Percentiles rank a stretch among this genome's conserved stretches.
These are phyloP conservation scores for Sterrhoptilus dennistouni DNA, from an alignment of 2,113 vertebrate genomes.

Conservation along the genomic window DNA sequence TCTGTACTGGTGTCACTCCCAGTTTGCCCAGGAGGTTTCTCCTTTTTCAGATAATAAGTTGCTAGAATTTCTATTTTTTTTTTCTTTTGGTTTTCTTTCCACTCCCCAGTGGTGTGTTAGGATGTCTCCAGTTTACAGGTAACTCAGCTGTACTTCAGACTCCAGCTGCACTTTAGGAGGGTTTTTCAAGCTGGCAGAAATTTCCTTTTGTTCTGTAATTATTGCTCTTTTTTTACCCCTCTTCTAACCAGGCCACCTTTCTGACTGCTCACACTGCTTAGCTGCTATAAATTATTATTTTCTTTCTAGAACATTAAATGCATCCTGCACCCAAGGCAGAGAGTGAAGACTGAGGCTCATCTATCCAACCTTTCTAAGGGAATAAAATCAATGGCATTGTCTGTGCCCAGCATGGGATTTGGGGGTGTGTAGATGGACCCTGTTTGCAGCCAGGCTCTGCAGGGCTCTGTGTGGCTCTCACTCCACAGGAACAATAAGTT, in stretches of 20 bases:
- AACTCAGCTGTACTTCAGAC: not conserved
- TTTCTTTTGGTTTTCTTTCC: not conserved
- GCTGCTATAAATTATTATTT: not conserved
- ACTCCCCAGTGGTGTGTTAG: not conserved
- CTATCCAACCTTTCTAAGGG: not conserved
- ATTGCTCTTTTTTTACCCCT: not conserved
- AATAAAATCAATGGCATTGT: not conserved
- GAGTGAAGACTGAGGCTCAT: not conserved
- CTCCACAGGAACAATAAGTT: not conserved
- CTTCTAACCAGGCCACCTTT: not conserved
- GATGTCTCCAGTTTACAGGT: not conserved
- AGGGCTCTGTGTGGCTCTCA: not conserved
- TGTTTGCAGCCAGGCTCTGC: not conserved
- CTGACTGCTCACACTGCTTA: not conserved
- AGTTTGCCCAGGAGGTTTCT: not conserved
- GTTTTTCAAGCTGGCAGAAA: not conserved
- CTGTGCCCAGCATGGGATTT: not conserved
- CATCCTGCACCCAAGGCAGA: not conserved
- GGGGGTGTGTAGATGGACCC: not conserved
- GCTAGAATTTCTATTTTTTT: not conserved
- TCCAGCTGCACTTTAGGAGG: not conserved
- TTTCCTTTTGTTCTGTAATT: not conserved
- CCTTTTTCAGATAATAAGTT: not conserved
- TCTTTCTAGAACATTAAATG: not conserved
- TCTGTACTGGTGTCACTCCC: not conserved